Evolutionary conservation across 1,140 invertebrate genomes (phyloP).

Genomic region (Halesus radiatus): DNA sequence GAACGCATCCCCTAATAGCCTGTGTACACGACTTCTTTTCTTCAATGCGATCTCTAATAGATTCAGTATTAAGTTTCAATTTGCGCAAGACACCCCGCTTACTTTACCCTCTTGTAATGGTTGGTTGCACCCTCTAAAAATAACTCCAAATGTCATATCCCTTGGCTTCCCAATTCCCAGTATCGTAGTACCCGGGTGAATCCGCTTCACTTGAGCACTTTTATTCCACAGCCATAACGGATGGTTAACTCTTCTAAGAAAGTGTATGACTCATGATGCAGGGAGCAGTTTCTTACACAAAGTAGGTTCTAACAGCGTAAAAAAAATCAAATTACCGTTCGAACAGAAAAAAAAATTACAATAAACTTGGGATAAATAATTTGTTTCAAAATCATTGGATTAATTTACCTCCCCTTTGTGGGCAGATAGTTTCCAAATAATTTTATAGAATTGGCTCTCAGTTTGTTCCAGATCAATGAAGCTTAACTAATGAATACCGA

Average conservation of each 20-base stretch:
- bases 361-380: no score
- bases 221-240: slow-evolving; percentile 52
- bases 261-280: slow-evolving; percentile 47
- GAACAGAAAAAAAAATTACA: no score
- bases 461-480: no score
- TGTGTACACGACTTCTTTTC: slow-evolving; percentile 51
- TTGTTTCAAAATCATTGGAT: no score
- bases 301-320: no score
- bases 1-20: slow-evolving; percentile 53
- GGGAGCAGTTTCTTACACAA: not conserved
- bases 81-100: slow-evolving; percentile 54
- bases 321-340: no score
- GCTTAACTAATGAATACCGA: no score
- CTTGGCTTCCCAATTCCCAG: slow-evolving; percentile 18
- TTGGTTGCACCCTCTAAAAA: slow-evolving; percentile 53
- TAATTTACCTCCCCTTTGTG: no score
- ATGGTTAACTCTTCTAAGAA: slow-evolving; percentile 54
- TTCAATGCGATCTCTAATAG: slow-evolving; percentile 56
- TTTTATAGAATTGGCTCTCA: no score
- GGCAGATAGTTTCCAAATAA: no score
- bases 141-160: slow-evolving; percentile 56
- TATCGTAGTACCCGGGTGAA: slow-evolving; percentile 30
- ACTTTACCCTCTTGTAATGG: slow-evolving; percentile 39
- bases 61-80: slow-evolving; percentile 59
- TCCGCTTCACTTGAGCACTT: slow-evolving; percentile 44